These are phyloP conservation scores for Archips xylosteana DNA, from an alignment of 2,888 invertebrate genomes.

Conservation along the genomic window DNA sequence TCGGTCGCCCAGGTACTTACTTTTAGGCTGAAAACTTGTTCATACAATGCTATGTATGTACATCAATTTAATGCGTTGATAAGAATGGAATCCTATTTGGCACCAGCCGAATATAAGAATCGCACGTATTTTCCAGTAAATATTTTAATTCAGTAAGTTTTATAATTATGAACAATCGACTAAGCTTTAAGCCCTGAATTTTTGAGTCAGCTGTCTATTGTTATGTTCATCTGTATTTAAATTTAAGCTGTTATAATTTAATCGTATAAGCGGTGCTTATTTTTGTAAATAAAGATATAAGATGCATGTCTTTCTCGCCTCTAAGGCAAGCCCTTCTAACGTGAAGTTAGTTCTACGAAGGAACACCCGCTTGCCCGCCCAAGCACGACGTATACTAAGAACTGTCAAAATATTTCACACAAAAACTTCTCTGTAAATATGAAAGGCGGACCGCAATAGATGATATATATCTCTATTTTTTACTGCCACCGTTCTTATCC, in stretches of 20 bases:
- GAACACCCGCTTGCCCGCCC: conserved; percentile 60
- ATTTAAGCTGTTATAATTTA: background rate
- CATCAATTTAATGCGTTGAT: background rate
- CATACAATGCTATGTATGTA: background rate
- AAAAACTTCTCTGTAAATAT: conserved; percentile 63
- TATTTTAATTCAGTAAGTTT: no score
- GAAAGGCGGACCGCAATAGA: conserved; percentile 65
- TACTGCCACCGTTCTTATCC: conserved; percentile 60
- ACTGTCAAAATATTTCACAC: conserved; percentile 82
- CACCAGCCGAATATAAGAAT: background rate
- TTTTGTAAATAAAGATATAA: conserved; percentile 5
- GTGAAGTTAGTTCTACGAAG: conserved; percentile 61
- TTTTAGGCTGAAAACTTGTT: background rate
- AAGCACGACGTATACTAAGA: conserved; percentile 68
- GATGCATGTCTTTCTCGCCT: conserved; percentile 16
- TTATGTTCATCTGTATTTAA: background rate
- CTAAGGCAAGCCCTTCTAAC: conserved; percentile 13
- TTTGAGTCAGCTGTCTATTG: background rate
- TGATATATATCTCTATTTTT: conserved; percentile 77
- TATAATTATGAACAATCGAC: no score
- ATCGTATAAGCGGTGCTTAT: background rate
- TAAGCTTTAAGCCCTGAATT: background rate
- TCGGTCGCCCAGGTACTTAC: no score
- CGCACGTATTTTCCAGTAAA: no score
- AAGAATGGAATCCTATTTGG: conserved; percentile 2